Conservation (phyloP, 2,888 invertebrate species). For the Mesorhabditis sp. region DNA sequence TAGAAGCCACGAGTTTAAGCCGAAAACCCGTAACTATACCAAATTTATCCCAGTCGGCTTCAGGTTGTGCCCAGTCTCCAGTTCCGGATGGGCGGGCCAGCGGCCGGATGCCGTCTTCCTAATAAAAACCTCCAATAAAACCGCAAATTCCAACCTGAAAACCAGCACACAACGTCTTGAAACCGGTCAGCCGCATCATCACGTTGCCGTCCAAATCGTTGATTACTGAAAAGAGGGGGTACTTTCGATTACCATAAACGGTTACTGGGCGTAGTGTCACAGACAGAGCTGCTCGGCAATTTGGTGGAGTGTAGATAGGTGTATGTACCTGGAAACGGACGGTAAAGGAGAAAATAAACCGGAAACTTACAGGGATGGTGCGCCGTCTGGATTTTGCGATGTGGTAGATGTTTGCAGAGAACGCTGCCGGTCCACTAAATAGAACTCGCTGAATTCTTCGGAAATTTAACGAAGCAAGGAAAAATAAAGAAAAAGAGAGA, state of each 20-base stretch:
- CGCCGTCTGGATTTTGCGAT: constrained; percentile 46
- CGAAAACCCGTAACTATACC: constrained; percentile 60
- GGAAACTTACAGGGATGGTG: constrained; percentile 11
- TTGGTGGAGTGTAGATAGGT: constrained; percentile 44
- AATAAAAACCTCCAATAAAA: constrained; percentile 26
- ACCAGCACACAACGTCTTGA: constrained; percentile 51
- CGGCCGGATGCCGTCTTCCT: constrained; percentile 30
- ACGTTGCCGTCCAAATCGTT: constrained; percentile 82
- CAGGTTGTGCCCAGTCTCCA: constrained; percentile 54
- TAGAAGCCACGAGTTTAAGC: constrained; percentile 34
- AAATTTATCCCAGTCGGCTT: constrained; percentile 89
- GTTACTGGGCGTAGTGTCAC: constrained; percentile 72
- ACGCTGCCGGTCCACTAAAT: constrained; percentile 50
- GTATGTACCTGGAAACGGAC: constrained; percentile 51
- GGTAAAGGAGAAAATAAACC: neutral
- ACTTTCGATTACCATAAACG: neutral
- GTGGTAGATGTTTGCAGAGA: constrained; percentile 38
- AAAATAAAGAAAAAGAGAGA: constrained; percentile 59
- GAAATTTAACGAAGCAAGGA: constrained; percentile 63
- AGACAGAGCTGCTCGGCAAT: constrained; percentile 60
- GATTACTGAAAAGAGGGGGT: constrained; percentile 65
- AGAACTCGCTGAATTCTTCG: no score
- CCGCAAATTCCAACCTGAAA: constrained; percentile 27
- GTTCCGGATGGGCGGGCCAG: constrained; percentile 22
- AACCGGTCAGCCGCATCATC: constrained; percentile 69